Base-by-base conservation (phyloP, 2,888 invertebrate genomes). In the Hydrotaea cyrtoneurina region DNA sequence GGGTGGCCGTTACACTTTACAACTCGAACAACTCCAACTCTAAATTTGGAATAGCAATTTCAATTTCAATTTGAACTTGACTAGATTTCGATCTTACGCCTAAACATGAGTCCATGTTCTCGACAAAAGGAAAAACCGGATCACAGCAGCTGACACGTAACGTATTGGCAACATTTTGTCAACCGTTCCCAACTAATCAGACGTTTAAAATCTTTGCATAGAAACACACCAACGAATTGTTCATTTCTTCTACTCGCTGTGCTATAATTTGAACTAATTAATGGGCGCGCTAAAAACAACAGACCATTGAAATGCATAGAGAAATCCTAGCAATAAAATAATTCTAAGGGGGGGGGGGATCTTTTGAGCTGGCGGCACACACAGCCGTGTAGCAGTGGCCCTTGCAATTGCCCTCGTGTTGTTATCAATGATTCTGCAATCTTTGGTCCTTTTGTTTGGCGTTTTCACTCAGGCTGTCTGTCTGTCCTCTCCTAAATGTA, bases 401-500 rank as follows among this genome's bases (percentile, higher is more conserved):
- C 55, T 19, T 55, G 2, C 53, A 76, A 66, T 75, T 73, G 83
- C 78, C 83, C 83, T 83, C 55, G 31, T 13, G 21, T 69, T 77
- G 21, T 77, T 82, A 85, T 85, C 85, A 79, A 79, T 82, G 85
- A 85, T 85, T 79, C 77, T 62, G 78, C 79, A 82, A 85, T 82
- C 73, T 53, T 77, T 50, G 19, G 26, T 73, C 64, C 31, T 26
- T 62, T 59, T 2, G 2, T 31, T 31, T 31, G n/a, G n/a, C n/a
- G n/a, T 31, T 31, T 31, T 31, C 31, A 31, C 7, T 31, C 31
- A 2, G 31, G 3, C 31, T 17, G 39, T 69, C 43, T 46, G 23
- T 19, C 19, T 19, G 10, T 8, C 36, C 43, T 19, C 46, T 69
- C 46, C 5, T 15, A 23, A 23, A 39, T 69, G 69, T 43, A 69